Base-by-base conservation (phyloP, 2,888 invertebrate genomes). In the Drosophila melanosoma region DNA sequence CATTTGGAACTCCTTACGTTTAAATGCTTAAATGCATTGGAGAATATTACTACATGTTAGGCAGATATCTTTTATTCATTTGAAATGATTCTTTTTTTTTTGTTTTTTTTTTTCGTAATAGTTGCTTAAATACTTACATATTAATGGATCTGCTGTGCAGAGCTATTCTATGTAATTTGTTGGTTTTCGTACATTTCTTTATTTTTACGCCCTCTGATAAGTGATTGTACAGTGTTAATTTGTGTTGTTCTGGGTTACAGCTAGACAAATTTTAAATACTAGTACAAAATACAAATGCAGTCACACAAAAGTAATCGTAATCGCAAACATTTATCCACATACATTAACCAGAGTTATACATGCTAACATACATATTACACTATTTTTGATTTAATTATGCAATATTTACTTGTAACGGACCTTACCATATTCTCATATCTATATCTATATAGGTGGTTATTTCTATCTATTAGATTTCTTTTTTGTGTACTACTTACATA, bases 181-280 rank as follows among this genome's bases (percentile, higher is more conserved):
- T 78, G 61, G 75, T 87, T 87, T 84, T 85, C 82, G 72, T 87
- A 69, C 85, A 87, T 84, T 85, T 87, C 83, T 83, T 86, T 85
- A 74, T 79, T 79, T 79, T 59, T 87, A 85, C 84, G 81, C 83
- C 80, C 57, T 59, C 26, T 53, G 62, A 74, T 80, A 45, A 23
- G 23, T 54, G 26, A 35, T 23, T 84, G 82, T 77, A 69, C 58
- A 69, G 78, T 81, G 66, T 82, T 83, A 68, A 83, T 77, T 83
- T 82, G 74, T 53, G 40, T 81, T 64, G 69, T 77, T 67, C 54
- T 67, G 71, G 59, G 36, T 49, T 61, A 42, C 54, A 65, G 56
- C 57, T 69, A 70, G 56, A 69, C 71, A 65, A 63, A 66, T 61
- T 70, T 70, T 69, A 62, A 82, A 68, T 65, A 76, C 74, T 75